These are phyloP conservation scores for Pipa parva DNA, from an alignment of 2,113 vertebrate species.

Conservation along the genomic window DNA sequence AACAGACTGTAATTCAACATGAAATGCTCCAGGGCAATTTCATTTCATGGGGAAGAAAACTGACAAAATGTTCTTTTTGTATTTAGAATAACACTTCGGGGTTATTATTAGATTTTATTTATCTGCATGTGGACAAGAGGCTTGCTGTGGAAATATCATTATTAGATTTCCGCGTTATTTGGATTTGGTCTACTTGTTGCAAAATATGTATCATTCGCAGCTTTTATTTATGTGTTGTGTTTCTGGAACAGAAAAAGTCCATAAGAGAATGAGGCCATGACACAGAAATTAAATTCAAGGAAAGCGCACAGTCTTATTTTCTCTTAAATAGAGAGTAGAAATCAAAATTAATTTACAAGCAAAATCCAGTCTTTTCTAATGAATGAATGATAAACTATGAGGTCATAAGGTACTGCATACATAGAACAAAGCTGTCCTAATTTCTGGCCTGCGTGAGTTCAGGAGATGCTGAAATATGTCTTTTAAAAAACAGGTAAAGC, in stretches of 20 bases:
- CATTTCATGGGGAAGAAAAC: constrained; percentile 54
- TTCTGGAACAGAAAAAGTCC: no score
- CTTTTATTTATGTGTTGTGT: no score
- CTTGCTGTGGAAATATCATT: constrained; percentile 8
- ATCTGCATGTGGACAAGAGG: constrained; percentile 12
- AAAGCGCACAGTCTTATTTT: neutral
- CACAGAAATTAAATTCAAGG: neutral
- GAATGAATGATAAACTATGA: no score
- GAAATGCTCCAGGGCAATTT: constrained; percentile 60
- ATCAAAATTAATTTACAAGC: no score
- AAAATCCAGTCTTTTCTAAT: no score
- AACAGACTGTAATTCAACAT: constrained; percentile 60
- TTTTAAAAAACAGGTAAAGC: no score
- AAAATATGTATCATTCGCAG: neutral
- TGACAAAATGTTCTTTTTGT: constrained; percentile 51
- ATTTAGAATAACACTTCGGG: constrained; percentile 53
- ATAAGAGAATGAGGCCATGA: neutral
- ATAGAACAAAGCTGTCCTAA: no score
- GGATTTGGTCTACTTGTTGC: neutral
- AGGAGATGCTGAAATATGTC: no score
- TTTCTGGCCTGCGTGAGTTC: no score
- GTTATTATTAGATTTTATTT: constrained; percentile 44
- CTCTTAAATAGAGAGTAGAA: no score
- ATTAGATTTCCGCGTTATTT: constrained; percentile 11
- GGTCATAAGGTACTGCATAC: no score